These are phyloP conservation scores for Spisula solida DNA, from an alignment of 2,888 invertebrate genomes.

Conservation along the genomic window DNA sequence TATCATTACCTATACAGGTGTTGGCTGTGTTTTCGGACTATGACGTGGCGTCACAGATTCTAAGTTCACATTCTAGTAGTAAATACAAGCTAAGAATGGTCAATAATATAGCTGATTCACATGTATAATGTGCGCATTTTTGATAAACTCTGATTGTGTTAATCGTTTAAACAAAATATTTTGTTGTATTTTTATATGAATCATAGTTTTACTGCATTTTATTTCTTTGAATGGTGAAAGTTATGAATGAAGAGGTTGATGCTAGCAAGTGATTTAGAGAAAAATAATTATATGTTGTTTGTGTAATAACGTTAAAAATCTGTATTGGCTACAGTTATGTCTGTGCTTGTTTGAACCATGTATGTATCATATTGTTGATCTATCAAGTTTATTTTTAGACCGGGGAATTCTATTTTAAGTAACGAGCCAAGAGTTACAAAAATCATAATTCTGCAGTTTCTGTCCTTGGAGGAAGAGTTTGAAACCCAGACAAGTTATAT, in stretches of 20 bases:
- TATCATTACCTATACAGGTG: constrained; percentile 67
- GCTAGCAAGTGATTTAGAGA: not conserved
- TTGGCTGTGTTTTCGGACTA: constrained; percentile 69
- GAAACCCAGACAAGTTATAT: too few relatives aligned
- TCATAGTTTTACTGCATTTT: constrained; percentile 70
- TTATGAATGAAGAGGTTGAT: not conserved
- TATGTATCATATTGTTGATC: not conserved
- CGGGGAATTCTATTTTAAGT: too few relatives aligned
- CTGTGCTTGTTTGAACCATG: not conserved
- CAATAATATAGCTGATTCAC: constrained; percentile 58
- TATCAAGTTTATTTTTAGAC: not conserved
- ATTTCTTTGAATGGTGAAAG: constrained; percentile 45
- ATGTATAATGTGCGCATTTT: constrained; percentile 34
- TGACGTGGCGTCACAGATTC: constrained; percentile 60
- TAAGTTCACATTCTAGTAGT: constrained; percentile 65
- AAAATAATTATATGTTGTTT: constrained; percentile 15
- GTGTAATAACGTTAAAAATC: not conserved
- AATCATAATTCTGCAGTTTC: too few relatives aligned
- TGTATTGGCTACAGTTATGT: not conserved
- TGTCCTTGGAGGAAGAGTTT: too few relatives aligned
- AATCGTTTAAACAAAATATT: constrained; percentile 46
- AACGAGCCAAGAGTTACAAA: too few relatives aligned
- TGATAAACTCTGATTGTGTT: constrained; percentile 29
- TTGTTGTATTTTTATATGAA: constrained; percentile 69
- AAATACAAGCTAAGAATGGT: constrained; percentile 54